Evolutionary conservation across 2,797 vertebrate genomes (phyloP), one percentile per base, ranked within the genome.

Genomic region (Dryobates pubescens): DNA sequence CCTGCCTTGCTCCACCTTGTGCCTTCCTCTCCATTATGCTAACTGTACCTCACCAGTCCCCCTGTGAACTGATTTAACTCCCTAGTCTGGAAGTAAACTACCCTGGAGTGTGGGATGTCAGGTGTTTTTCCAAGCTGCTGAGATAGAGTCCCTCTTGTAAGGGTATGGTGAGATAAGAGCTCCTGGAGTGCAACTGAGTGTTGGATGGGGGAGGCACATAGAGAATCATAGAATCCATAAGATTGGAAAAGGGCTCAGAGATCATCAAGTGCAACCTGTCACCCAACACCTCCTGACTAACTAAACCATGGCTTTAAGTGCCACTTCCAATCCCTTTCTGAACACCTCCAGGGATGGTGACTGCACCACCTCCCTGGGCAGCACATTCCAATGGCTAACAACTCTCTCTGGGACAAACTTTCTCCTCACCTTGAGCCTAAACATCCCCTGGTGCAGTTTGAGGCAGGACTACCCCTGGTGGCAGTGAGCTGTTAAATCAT

Each of bases 171-270:
- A 63, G 27, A 57, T 51, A 53, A 19, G 36, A 71, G 23, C 41
- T 43, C 41, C 41, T 43, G 10, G 38, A 32, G 20, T 45, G 45
- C 0, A 0, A 30, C 38, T 75, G 36, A 36, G 11, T 22, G 45
- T 34, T 27, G 30, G 65, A 19, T 74, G 63, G 26, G 70, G 51
- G 6, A 83, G 14, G 34, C 53, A 36, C 29, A 26, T 3, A 51
- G 47, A 74, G 58, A 74, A 79, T 38, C 38, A 13, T 13, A 38
- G 38, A 38, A 38, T 38, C 13, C 12, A 38, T 38, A 38, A 38
- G 38, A 38, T 13, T 38, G 38, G 38, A 38, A 38, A 38, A 38
- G 38, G 12, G 38, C 38, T 13, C 38, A 38, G 12, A 38, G 38
- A 38, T 38, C 38, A 38, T 38, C 38, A 38, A 38, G 38, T 13